Percentiles rank a stretch among this genome's conserved stretches.
phyloP scores from a whole-genome alignment of 2,888 invertebrate genomes.

The Tenodera sinensis region DNA sequence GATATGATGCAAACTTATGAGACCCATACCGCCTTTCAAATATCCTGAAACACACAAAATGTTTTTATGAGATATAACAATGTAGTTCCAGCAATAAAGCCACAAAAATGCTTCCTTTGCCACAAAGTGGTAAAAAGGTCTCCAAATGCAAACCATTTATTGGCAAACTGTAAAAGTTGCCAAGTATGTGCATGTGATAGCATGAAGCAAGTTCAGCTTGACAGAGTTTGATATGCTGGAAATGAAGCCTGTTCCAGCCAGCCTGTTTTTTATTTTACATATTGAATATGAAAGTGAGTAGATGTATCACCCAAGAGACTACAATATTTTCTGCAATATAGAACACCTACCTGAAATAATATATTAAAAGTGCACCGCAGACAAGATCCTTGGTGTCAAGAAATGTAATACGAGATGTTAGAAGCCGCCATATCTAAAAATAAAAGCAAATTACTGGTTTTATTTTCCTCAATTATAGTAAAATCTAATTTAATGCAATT shows the following conservation, averaged over 20 bases:
- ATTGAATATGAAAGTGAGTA: too few relatives aligned
- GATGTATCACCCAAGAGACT: too few relatives aligned
- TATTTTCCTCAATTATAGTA: too few relatives aligned
- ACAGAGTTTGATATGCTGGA: too few relatives aligned
- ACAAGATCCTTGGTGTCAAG: slow-evolving; percentile 51
- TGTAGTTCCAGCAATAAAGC: neutral
- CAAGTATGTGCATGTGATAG: too few relatives aligned
- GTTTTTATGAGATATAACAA: slow-evolving; percentile 4
- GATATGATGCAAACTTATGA: slow-evolving; percentile 47
- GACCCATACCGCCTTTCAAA: slow-evolving; percentile 53
- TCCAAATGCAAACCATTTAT: too few relatives aligned
- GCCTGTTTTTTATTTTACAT: too few relatives aligned
- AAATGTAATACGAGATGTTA: slow-evolving; percentile 47
- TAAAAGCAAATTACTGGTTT: neutral
- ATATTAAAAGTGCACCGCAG: slow-evolving; percentile 49
- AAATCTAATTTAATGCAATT: neutral
- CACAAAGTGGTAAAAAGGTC: too few relatives aligned
- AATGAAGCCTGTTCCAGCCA: too few relatives aligned
- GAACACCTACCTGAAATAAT: slow-evolving; percentile 45
- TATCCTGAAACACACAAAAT: slow-evolving; percentile 39
- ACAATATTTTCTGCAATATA: neutral
- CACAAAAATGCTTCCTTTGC: too few relatives aligned
- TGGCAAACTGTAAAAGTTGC: too few relatives aligned
- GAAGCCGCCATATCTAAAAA: slow-evolving; percentile 45
- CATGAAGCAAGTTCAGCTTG: too few relatives aligned